Base-by-base conservation (phyloP, 2,888 invertebrate genomes). In the Osedax frankpressi region DNA sequence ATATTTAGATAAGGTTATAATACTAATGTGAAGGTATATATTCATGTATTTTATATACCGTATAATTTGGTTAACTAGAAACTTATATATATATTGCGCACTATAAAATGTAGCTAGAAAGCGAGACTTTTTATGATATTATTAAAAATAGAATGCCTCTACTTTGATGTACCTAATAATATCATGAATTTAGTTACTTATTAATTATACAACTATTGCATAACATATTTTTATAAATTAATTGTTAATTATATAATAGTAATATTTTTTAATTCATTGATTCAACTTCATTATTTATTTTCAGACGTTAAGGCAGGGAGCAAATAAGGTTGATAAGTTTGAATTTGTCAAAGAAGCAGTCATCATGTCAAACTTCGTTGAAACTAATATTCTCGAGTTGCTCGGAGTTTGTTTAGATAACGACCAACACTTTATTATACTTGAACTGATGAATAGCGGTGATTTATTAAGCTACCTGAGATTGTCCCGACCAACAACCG, bases 371-470 rank as follows among this genome's bases (percentile, higher is more conserved):
- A 94, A 96, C 83, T 96, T 98, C 84, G 92, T 92, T 79, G 96
- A 98, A 83, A 91, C 94, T 75, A 94, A 98, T 82, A 96, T 98
- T 73, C 87, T 98, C 28, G 89, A 92, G 76, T 87, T 97, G 30
- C 87, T 97, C 6, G 97, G 97, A 0, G 93, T 98, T 2, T 96
- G 95, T 81, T 88, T 95, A 30, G 94, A 96, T 82, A 91, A 91
- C 77, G 94, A 95, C 81, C 92, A 94, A 3, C 91, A 93, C 80
- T 92, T 93, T 79, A 90, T 98, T 76, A 91, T 98, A 69, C 90
- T 97, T 88, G 97, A 98, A 83, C 88, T 97, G 25, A 98, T 98
- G 98, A 92, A 94, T 83, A 94, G 92, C 2, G 96, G 97, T 0
- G 97, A 97, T 85, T 86, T 98, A 74, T 87, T 96, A 30, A 92